Base-by-base conservation (phyloP, 2,888 invertebrate species). In the Exocentrus adspersus region DNA sequence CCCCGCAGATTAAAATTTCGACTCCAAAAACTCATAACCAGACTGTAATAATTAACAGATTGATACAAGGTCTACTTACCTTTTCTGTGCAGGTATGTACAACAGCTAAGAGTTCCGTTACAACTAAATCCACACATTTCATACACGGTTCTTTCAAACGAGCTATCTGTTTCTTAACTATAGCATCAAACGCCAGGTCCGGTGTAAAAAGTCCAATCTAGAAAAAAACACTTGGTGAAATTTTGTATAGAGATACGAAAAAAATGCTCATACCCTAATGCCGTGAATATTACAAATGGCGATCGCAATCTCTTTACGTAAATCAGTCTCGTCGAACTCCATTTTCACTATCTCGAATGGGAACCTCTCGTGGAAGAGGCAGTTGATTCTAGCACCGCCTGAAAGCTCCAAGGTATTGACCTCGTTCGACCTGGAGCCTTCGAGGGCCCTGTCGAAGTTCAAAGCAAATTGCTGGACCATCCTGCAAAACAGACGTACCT, bases 111-210 rank as follows among this genome's bases (percentile, higher is more conserved):
- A 99, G 86, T 85, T 99, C 99, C 77, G 91, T 91, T 53, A 98
- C 94, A 67, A 98, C 98, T 82, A 99, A 88, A 85, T 99, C 99
- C 50, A 98, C 95, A 86, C 98, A 99, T 83, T 98, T 98, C 74
- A 99, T 87, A 77, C 96, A 94, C n/a, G 99, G 99, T 84, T 97
- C 97, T 85, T 97, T 97, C 78, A 98, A 88, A 75, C 95, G 89
- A 51, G 90, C 88, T 75, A 99, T 99, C 86, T 99, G 99, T 82
- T 97, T 97, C 86, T 99, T 99, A 42, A 99, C 99, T 79, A 99
- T 99, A 59, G 97, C 98, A 84, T 99, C 99, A 83, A 99, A 99
- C 59, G 99, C 99, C 96, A 98, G 97, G 84, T 99, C 99, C 6
- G 99, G 99, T 24, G 99, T 99, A 85, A 99, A 99, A 62, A 99